These are phyloP conservation scores for Ectemnius continuus DNA, from an alignment of 2,888 invertebrate genomes.

Conservation along the genomic window DNA sequence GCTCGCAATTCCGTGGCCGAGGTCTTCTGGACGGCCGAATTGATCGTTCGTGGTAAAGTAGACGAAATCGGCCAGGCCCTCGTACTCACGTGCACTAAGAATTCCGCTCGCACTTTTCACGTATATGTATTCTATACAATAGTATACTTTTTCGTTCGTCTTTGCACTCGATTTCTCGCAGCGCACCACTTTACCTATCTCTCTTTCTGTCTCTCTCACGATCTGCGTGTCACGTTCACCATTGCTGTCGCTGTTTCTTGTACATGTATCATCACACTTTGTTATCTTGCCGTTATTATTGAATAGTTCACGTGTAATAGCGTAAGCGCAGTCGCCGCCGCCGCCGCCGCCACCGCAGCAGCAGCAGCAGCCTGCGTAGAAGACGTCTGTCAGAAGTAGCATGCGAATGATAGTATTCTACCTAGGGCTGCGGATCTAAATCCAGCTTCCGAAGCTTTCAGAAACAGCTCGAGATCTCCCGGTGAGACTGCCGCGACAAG, in stretches of 20 bases:
- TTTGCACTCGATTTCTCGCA: slow-evolving; percentile 43
- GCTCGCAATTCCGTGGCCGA: slow-evolving; percentile 90
- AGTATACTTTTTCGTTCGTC: slow-evolving; percentile 14
- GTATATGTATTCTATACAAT: slow-evolving; percentile 8
- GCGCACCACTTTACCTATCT: slow-evolving; percentile 49
- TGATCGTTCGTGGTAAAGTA: slow-evolving; percentile 79
- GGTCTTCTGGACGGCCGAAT: slow-evolving; percentile 77
- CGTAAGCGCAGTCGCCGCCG: slow-evolving; percentile 53
- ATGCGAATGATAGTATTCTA: slow-evolving; percentile 31
- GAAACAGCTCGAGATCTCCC: no score
- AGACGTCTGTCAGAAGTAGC: slow-evolving; percentile 33
- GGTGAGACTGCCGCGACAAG: no score
- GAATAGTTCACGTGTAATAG: slow-evolving; percentile 49
- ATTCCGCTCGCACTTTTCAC: slow-evolving; percentile 25
- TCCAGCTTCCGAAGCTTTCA: no score
- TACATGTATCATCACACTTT: slow-evolving; percentile 20
- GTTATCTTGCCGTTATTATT: slow-evolving; percentile 34
- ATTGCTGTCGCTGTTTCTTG: slow-evolving; percentile 1
- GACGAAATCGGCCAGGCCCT: slow-evolving; percentile 22
- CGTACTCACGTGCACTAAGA: slow-evolving; percentile 23
- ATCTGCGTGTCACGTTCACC: slow-evolving; percentile 22
- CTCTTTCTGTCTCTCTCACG: neutral
- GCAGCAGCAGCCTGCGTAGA: slow-evolving; percentile 45
- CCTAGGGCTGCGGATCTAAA: slow-evolving; percentile 43
- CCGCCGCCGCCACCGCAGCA: slow-evolving; percentile 45